These are phyloP conservation scores for Dryobotodes eremita DNA, from an alignment of 2,888 invertebrate genomes.

Conservation along the genomic window DNA sequence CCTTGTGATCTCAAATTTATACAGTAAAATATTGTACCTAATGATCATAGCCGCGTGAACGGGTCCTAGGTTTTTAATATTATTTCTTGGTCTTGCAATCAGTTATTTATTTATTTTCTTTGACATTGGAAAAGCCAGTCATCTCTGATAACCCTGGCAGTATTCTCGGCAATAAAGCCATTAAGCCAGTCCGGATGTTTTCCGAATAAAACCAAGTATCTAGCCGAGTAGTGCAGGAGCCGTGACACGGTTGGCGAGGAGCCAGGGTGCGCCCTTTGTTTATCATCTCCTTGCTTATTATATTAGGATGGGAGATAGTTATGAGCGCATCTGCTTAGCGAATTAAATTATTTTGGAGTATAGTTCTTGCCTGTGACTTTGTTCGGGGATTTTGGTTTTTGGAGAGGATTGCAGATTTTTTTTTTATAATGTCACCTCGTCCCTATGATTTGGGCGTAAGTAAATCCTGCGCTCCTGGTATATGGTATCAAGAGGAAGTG, in stretches of 20 bases:
- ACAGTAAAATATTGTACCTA: no score
- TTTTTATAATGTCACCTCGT: no score
- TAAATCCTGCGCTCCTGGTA: no score
- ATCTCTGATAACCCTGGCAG: slow-evolving; percentile 37
- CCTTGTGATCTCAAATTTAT: no score
- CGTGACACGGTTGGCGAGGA: slow-evolving; percentile 73
- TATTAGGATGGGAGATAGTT: slow-evolving; percentile 42
- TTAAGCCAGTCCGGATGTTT: slow-evolving; percentile 55
- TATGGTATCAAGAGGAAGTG: no score
- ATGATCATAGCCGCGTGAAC: no score
- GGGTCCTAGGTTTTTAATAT: no score
- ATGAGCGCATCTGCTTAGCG: slow-evolving; percentile 45
- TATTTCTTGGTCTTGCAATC: neutral
- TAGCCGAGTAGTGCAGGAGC: slow-evolving; percentile 41
- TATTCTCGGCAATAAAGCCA: slow-evolving; percentile 32
- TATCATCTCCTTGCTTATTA: slow-evolving; percentile 45
- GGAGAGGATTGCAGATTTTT: neutral
- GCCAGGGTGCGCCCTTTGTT: slow-evolving; percentile 69
- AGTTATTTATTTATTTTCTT: neutral
- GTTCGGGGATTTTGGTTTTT: neutral
- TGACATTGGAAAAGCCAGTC: slow-evolving; percentile 26
- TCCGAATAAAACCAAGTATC: slow-evolving; percentile 48
- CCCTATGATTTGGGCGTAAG: no score
- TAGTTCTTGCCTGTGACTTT: neutral
- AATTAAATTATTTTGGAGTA: slow-evolving; percentile 9